These are phyloP conservation scores for Pheosia gnoma DNA, from an alignment of 2,888 invertebrate species.

Conservation along the genomic window DNA sequence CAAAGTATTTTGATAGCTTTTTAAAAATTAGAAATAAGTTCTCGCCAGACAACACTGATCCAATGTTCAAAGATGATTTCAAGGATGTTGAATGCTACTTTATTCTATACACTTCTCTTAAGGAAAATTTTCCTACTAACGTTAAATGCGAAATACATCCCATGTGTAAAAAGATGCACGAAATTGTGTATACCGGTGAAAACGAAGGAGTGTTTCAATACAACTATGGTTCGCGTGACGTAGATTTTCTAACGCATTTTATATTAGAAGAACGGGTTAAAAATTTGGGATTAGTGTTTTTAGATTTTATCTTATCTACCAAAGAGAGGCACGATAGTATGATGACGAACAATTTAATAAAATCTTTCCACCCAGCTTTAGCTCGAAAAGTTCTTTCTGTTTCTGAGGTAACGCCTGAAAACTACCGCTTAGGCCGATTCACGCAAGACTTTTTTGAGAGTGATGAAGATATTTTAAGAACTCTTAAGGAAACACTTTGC, in stretches of 20 bases:
- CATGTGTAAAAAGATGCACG: slow-evolving; percentile 32
- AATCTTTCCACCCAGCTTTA: slow-evolving; percentile 47
- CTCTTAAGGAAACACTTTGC: slow-evolving; percentile 38
- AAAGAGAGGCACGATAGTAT: slow-evolving; percentile 36
- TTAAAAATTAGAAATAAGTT: slow-evolving; percentile 45
- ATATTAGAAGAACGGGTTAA: slow-evolving; percentile 41
- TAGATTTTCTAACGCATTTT: slow-evolving; percentile 35
- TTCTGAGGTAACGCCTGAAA: slow-evolving; percentile 9
- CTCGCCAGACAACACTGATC: slow-evolving; percentile 27
- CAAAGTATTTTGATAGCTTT: slow-evolving; percentile 49
- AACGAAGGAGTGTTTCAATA: slow-evolving; percentile 39
- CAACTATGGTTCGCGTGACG: slow-evolving; percentile 32
- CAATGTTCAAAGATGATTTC: slow-evolving; percentile 45
- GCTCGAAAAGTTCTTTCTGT: slow-evolving; percentile 40
- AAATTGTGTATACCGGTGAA: slow-evolving; percentile 37
- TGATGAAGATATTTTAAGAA: slow-evolving; percentile 26
- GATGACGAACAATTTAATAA: slow-evolving; percentile 43
- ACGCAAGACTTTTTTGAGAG: slow-evolving; percentile 41
- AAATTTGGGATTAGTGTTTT: slow-evolving; percentile 37
- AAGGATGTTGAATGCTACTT: slow-evolving; percentile 40
- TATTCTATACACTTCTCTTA: slow-evolving; percentile 47
- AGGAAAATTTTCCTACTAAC: slow-evolving; percentile 37
- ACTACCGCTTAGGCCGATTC: slow-evolving; percentile 36
- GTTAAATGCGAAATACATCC: slow-evolving; percentile 16
- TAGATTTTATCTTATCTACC: slow-evolving; percentile 37